Base-by-base conservation (phyloP, 2,888 invertebrate genomes). In the Orthonevra nobilis region DNA sequence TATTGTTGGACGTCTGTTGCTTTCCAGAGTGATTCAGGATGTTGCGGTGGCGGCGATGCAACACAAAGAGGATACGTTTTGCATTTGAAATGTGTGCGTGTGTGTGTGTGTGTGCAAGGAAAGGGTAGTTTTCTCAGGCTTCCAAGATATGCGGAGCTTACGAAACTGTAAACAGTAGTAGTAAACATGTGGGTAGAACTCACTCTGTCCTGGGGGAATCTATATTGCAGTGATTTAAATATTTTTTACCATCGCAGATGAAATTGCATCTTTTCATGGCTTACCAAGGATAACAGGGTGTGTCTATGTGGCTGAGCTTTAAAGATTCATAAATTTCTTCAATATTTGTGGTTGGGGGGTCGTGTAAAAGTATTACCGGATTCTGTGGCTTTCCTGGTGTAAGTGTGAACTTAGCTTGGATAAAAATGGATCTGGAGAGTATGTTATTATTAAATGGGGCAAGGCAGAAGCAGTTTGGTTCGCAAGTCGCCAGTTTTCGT, bases 201-300 rank as follows among this genome's bases (percentile, higher is more conserved):
- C 60, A 36, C 12, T 14, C 34, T 61, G 48, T 12, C 28, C 36
- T 34, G 23, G 36, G 28, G 19, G 10, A 34, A 26, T 52, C 38
- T 15, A 26, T 34, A 64, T 38, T 38, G 58, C 64, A 56, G 42
- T 75, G 69, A 75, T 69, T 75, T 75, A 63, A 69, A 75, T 63
- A 63, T 58, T 69, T 50, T 75, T n/a, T 44, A 40, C 28, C 69
- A 69, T 75, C 63, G 38, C 20, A 56, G 20, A 20, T 10, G 14
- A 52, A 50, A 66, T 66, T 38, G 38, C 44, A 66, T 54, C 30
- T 61, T 34, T 34, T 7, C 5, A 20, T 10, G 54, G 28, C 7
- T 6, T 36, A 19, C 15, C 19, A 9, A 34, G 17, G 38, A 23
- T 9, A 26, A 4, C 6, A 32, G 9, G n/a, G n/a, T n/a, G n/a